These are phyloP conservation scores for Spinibarbus caldwelli DNA, from an alignment of 2,797 vertebrate species.

Conservation along the genomic window DNA sequence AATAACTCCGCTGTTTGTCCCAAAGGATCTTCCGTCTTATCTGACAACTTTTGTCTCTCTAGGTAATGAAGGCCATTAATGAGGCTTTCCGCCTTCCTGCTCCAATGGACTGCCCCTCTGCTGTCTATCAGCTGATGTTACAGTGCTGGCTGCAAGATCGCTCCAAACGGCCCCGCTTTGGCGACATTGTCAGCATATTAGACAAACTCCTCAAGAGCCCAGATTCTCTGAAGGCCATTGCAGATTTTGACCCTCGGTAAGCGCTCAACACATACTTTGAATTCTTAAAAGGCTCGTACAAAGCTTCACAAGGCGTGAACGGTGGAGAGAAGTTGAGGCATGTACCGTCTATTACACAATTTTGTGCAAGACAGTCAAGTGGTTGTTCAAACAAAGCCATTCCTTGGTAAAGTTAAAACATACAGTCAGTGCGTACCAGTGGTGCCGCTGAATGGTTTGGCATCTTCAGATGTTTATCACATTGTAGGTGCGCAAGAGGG, in stretches of 20 bases:
- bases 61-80: constrained; percentile 99
- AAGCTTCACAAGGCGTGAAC: neutral
- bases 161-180: constrained; percentile 88
- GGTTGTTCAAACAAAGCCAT: constrained; percentile 15
- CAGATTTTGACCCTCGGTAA: constrained; percentile 96
- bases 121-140: constrained; percentile 97
- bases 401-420: constrained; percentile 27
- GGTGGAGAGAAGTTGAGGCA: constrained; percentile 28
- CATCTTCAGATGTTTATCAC: constrained; percentile 37
- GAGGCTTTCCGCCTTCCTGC: constrained; percentile 95
- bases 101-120: constrained; percentile 94
- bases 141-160: constrained; percentile 97
- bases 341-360: constrained; percentile 33
- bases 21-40: constrained; percentile 15
- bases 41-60: constrained; percentile 1
- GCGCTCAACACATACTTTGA: constrained; percentile 30
- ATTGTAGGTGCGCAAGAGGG: constrained; percentile 2
- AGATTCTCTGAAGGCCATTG: constrained; percentile 91
- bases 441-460: constrained; percentile 9
- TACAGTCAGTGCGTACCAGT: neutral
- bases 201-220: constrained; percentile 95
- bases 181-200: constrained; percentile 91
- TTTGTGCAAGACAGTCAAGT: neutral
- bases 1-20: constrained; percentile 22
- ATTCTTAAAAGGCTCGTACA: neutral